Evolutionary conservation across 2,113 vertebrate genomes (phyloP), one percentile per base, ranked within the genome.

Genomic region (Pampusana beccarii): DNA sequence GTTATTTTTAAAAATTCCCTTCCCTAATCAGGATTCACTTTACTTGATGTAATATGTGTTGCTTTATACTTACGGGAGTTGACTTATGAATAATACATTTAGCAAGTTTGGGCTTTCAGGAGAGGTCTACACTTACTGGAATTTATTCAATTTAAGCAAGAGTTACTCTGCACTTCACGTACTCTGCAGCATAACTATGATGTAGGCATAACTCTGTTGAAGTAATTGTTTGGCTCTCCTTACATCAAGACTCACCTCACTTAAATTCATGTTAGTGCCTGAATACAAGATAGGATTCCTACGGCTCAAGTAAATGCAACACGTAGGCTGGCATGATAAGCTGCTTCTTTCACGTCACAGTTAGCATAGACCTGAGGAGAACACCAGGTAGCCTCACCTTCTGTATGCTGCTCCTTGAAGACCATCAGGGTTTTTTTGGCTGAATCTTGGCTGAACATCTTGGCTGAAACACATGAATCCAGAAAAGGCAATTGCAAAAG

Each of bases 21-120:
- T 88, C 70, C 50, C 57, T 91, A 33, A 57, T 84, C 88, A 50
- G 65, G 65, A 94, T 92, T 92, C 57, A 79, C 70, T 95, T 96
- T 92, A 77, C 51, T 88, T 94, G 67, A 93, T 7, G 24, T 73
- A 83, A 57, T 70, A 77, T 29, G 15, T 80, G 54, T n/a, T 86
- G 54, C 31, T 86, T 75, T 72, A 79, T 81, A 92, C 83, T 92
- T 91, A 31, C 1, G 73, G 77, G 92, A 95, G 8, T 28, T 87
- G 65, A 79, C 28, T 94, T 65, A 94, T 96, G 84, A 95, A 96
- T 96, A 96, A 97, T 89, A 80, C 44, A 93, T 26, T 92, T 84
- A 86, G 42, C 2, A 3, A 70, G 26, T 80, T 40, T 74, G 58
- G 33, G 64, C 83, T 93, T 92, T 91, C 65, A 86, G 57, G 17